phyloP scores from a whole-genome alignment of 2,113 vertebrate species.

The Aleadryas rufinucha region DNA sequence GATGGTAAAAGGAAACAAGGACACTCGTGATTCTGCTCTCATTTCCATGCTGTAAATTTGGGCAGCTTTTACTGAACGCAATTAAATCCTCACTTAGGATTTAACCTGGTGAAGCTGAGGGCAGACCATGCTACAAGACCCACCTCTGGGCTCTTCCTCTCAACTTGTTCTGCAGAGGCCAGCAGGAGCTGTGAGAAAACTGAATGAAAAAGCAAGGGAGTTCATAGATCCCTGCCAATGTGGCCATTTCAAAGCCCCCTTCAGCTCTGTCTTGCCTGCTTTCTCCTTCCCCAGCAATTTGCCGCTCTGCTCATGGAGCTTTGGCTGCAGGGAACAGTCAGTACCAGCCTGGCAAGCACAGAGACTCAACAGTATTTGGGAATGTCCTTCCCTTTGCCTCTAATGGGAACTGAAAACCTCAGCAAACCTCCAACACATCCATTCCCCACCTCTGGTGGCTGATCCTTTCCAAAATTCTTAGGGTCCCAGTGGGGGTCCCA shows the following conservation, averaged over 20 bases:
- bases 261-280: background rate
- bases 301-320: background rate
- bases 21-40: background rate
- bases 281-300: background rate
- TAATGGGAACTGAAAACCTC: background rate
- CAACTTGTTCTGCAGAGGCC: background rate
- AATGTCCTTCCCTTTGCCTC: background rate
- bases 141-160: background rate
- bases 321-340: background rate
- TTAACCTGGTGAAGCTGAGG: background rate
- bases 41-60: constrained; percentile 39
- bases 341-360: background rate
- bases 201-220: background rate
- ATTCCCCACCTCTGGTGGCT: background rate
- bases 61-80: background rate
- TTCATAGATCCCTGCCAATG: background rate
- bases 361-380: background rate
- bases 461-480: background rate
- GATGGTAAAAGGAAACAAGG: constrained; percentile 25
- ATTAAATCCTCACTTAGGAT: constrained; percentile 1
- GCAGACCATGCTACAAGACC: background rate
- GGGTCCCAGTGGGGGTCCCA: background rate
- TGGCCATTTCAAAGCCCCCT: background rate
- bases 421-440: background rate
- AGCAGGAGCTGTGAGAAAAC: background rate